Evolutionary conservation across 2,888 invertebrate genomes (phyloP), one percentile per base, ranked within the genome.

Genomic region (Drosophila demipolita): DNA sequence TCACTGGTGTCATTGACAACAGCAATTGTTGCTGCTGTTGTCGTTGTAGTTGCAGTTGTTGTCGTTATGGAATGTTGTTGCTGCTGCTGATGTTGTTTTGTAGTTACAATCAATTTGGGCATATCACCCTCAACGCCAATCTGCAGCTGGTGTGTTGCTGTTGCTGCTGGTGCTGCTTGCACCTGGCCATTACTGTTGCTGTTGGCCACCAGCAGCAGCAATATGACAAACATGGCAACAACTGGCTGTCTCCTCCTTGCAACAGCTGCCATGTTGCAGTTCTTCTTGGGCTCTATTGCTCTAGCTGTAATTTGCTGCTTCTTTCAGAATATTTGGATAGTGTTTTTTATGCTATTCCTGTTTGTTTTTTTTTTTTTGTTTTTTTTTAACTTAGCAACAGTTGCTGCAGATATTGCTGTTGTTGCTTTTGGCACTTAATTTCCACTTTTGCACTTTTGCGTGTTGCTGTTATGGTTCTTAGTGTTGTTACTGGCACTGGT

Each of bases 401-500:
- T 17, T 52, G 57, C 50, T 68, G 61, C 26, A 57, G 64, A 54
- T 60, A 63, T 29, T 61, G 54, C 35, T 53, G 36, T 26, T 61
- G 55, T 40, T 81, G 79, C 62, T 65, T 68, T 73, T 85, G 83
- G 78, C 81, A 81, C 81, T 81, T 83, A 83, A 69, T 80, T 82
- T 71, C 52, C 61, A 55, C 67, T 58, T 57, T 63, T 50, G 57
- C 75, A 66, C 70, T 29, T 29, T 29, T 75, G 63, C 40, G 36
- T 66, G 42, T 68, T 63, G 62, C 61, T 78, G 62, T 52, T 66
- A 57, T 23, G 54, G 60, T 48, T 54, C n/a, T 40, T 40, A 40
- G n/a, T n/a, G n/a, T n/a, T 75, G 55, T 52, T 66, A 60, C 38
- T 58, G 57, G 23, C 42, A 82, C 80, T 82, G 35, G 53, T 65